Percentiles rank a stretch among this genome's conserved stretches.
Conservation (phyloP, 2,797 vertebrate genomes). For the Astyanax mexicanus region DNA sequence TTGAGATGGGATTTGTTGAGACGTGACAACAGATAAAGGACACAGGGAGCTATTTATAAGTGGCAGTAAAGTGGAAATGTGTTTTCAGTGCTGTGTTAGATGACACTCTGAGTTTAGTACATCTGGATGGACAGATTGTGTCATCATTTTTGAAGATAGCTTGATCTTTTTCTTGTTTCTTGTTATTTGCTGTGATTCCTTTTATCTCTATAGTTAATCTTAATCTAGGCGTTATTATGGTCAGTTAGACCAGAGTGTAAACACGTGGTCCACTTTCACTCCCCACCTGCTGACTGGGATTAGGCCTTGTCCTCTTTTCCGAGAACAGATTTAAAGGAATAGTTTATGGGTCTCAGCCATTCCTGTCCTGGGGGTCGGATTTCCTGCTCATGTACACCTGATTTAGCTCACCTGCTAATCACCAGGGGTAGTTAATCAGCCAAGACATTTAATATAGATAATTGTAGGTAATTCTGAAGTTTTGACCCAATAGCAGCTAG, state of each 20-base stretch:
- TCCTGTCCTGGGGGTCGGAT: too few relatives aligned
- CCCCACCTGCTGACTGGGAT: slow-evolving; percentile 11
- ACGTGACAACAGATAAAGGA: not conserved
- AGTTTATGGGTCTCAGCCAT: too few relatives aligned
- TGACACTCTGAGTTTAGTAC: not conserved
- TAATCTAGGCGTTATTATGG: not conserved
- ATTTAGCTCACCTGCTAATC: too few relatives aligned
- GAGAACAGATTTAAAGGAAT: not conserved
- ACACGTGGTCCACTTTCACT: not conserved
- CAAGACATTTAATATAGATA: too few relatives aligned
- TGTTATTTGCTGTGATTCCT: not conserved
- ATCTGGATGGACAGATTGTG: not conserved
- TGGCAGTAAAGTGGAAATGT: not conserved
- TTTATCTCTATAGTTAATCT: too few relatives aligned
- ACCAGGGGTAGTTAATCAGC: too few relatives aligned
- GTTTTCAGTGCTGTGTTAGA: not conserved
- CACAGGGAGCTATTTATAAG: not conserved
- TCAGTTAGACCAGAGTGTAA: not conserved
- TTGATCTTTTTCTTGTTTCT: not conserved
- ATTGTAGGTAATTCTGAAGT: too few relatives aligned
- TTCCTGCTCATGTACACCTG: too few relatives aligned
- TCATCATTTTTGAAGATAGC: too few relatives aligned
- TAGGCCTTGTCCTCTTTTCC: not conserved
- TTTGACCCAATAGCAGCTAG: too few relatives aligned
- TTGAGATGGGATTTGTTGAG: not conserved